Base-by-base conservation (phyloP, 1,140 invertebrate genomes). In the Daktulosphaira vitifoliae region DNA sequence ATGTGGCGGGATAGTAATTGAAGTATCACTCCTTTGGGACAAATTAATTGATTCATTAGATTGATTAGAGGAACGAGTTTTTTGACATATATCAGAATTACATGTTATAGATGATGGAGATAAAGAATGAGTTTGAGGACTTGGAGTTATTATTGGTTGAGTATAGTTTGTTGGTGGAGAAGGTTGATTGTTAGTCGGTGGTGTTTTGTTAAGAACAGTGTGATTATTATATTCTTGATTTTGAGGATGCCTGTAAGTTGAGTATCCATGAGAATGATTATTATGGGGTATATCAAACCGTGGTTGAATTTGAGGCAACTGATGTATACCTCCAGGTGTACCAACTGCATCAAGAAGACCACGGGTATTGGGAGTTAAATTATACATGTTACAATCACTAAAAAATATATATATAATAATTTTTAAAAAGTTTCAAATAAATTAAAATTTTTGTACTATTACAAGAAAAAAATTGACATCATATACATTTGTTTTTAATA, bases 1-100 rank as follows among this genome's bases (percentile, higher is more conserved):
- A 42, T 67, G 52, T 1, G 68, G 54, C 15, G 69, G 66, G 9
- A 59, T 39, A 6, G 68, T 48, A 25, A 68, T 68, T n/a, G 67
- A 48, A 8, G 22, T 25, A 44, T 44, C 39, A 5, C 5, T 33
- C 2, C 56, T 62, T 62, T 62, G 56, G 15, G 56, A 44, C 13
- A 62, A 33, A 62, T 62, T 62, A 0, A 46, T 25, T 11, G 56
- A 62, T 18, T 62, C 56, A n/a, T 33, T 62, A n/a, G 39, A 20
- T 26, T 48, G 42, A 48, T 29, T 62, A 29, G 56, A 39, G n/a
- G 56, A 62, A 13, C 20, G 56, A 22, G 23, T 62, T 15, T 62
- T 62, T 20, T 62, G 56, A 46, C 56, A 62, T 4, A 62, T 2
- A 33, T 62, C 56, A 11, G 56, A 26, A 33, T 16, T 62, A 46